Percentiles rank a stretch among this genome's conserved stretches.
Conservation (phyloP, 2,888 invertebrate genomes). For the Mesoligia furuncula region DNA sequence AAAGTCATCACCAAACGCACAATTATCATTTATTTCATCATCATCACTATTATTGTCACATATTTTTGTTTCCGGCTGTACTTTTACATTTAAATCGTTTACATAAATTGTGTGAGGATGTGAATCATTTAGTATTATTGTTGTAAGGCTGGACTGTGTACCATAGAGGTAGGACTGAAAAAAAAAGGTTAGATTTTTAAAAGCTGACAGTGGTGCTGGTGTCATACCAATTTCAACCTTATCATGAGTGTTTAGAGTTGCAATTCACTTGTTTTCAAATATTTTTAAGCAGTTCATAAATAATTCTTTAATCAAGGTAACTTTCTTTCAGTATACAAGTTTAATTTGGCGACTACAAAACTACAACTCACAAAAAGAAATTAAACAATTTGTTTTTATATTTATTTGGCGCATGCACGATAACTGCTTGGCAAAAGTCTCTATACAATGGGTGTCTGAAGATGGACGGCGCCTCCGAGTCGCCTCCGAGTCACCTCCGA, state of each 20-base stretch:
- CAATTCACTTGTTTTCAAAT: too few relatives aligned
- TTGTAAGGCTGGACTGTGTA: conserved; percentile 60
- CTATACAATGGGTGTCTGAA: too few relatives aligned
- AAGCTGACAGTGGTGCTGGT: neutral
- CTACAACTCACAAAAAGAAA: too few relatives aligned
- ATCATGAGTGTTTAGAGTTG: neutral
- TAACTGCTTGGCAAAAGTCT: too few relatives aligned
- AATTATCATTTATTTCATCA: conserved; percentile 7
- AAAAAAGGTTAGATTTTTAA: neutral
- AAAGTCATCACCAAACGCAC: conserved; percentile 1
- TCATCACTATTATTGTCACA: conserved; percentile 21
- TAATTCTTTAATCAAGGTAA: too few relatives aligned
- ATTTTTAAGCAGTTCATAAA: too few relatives aligned
- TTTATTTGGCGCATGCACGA: too few relatives aligned
- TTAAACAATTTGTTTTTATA: too few relatives aligned
- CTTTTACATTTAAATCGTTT: conserved; percentile 45
- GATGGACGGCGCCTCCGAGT: too few relatives aligned
- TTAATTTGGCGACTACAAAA: too few relatives aligned
- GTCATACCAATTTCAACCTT: neutral
- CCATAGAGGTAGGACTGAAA: conserved; percentile 61
- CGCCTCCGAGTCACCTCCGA: too few relatives aligned
- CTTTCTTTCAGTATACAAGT: too few relatives aligned
- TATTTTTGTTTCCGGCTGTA: conserved; percentile 34
- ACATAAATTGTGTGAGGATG: conserved; percentile 57
- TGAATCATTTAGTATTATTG: conserved; percentile 53